Conservation (phyloP, 2,797 vertebrate genomes). For the Chelon labrosus region DNA sequence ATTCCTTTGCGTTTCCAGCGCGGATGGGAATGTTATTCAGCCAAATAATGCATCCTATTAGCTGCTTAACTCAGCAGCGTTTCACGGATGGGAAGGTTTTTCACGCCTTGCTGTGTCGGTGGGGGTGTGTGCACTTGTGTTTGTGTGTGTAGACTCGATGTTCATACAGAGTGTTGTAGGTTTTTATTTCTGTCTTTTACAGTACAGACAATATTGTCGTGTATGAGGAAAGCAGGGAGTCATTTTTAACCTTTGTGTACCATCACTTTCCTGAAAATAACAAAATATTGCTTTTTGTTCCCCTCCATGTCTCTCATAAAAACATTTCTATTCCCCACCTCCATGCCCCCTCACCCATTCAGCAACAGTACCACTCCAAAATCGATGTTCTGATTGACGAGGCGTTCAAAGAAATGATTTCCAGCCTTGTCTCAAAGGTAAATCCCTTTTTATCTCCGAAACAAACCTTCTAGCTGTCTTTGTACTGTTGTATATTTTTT, state of each 20-base stretch:
- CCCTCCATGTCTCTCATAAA: background rate
- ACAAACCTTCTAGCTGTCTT: background rate
- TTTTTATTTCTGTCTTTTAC: slow-evolving; percentile 50
- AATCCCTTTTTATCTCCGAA: slow-evolving; percentile 18
- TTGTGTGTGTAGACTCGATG: slow-evolving; percentile 32
- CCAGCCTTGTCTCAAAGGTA: slow-evolving; percentile 96
- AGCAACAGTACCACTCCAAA: slow-evolving; percentile 99
- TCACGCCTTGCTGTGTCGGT: slow-evolving; percentile 61
- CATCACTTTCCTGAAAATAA: slow-evolving; percentile 43
- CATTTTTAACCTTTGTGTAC: slow-evolving; percentile 36
- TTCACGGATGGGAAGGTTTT: slow-evolving; percentile 92
- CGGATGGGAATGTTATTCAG: slow-evolving; percentile 93
- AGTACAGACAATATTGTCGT: slow-evolving; percentile 38
- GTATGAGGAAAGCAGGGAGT: slow-evolving; percentile 34
- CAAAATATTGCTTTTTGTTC: slow-evolving; percentile 33
- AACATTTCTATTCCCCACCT: background rate
- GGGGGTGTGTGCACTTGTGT: slow-evolving; percentile 14
- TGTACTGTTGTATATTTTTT: background rate
- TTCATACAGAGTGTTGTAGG: slow-evolving; percentile 53
- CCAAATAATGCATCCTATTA: slow-evolving; percentile 93
- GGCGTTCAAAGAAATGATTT: slow-evolving; percentile 94
- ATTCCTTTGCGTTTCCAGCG: slow-evolving; percentile 93
- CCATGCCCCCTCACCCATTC: slow-evolving; percentile 17
- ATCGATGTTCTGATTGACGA: slow-evolving; percentile 97
- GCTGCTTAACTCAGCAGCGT: slow-evolving; percentile 94